Base-by-base conservation (phyloP, 2,888 invertebrate species). In the Hydrotaea cyrtoneurina region DNA sequence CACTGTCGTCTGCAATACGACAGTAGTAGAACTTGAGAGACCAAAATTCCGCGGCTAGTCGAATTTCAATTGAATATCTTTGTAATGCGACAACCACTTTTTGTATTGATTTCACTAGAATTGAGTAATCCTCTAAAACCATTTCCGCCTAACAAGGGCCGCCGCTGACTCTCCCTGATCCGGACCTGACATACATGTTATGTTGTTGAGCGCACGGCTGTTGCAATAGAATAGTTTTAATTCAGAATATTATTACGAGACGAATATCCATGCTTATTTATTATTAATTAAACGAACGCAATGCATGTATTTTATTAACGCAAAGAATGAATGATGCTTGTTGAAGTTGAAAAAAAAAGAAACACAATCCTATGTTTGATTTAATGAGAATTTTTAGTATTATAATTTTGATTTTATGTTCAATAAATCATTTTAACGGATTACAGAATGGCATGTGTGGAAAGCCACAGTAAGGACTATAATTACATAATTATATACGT, bases 211-310 rank as follows among this genome's bases (percentile, higher is more conserved):
- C 17, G 7, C 7, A 21, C 7, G 55, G 10, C 2, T n/a, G 62
- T 50, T 62, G n/a, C 31, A 31, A 62, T n/a, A 31, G 31, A 62
- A 21, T 36, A 26, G 31, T 62, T 62, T 31, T n/a, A 31, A 36
- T 31, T 39, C 39, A 62, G 62, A 36, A 31, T 8, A 36, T 36
- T 31, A 8, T 62, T 15, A 17, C 31, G 17, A 31, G 62, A 5
- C 26, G n/a, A 62, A 62, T 36, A 59, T 62, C 62, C 31, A 62
- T 62, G 31, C 62, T 36, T 62, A 62, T 62, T 36, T 62, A 62
- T 62, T 62, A 36, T 62, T 62, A 62, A 62, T 62, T 62, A 62
- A 62, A 62, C 62, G 31, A 62, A 62, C 31, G 26, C 26, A n/a
- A 62, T 62, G 62, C n/a, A 59, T 62, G n/a, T 2, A 62, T 36